Evolutionary conservation across 2,113 vertebrate genomes (phyloP).

Genomic region (Loxodonta africana): DNA sequence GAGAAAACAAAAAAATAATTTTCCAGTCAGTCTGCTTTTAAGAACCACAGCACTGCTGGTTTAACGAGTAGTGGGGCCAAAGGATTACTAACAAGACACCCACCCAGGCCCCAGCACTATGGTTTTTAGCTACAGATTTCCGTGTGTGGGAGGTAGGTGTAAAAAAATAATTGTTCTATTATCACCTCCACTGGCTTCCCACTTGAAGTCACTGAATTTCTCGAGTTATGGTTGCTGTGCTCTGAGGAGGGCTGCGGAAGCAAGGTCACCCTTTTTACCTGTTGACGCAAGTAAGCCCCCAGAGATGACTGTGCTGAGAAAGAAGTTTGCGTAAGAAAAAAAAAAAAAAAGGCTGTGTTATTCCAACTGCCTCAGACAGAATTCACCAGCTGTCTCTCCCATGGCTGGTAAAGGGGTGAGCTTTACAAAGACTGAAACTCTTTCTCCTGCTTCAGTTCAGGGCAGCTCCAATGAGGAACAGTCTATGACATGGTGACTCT

Average conservation of each 20-base stretch:
- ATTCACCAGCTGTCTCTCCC: constrained; percentile 69
- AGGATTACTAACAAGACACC: constrained; percentile 56
- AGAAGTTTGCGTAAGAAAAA: constrained; percentile 40
- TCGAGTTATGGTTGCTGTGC: background rate
- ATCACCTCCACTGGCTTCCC: constrained; percentile 79
- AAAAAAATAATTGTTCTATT: constrained; percentile 82
- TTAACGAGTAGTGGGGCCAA: background rate
- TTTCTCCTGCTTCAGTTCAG: background rate
- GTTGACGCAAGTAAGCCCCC: constrained; percentile 70
- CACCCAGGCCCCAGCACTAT: background rate
- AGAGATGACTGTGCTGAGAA: constrained; percentile 61
- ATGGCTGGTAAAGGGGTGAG: background rate
- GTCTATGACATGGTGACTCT: background rate
- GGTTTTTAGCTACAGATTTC: constrained; percentile 65
- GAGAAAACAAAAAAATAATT: constrained; percentile 13
- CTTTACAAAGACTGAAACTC: constrained; percentile 50
- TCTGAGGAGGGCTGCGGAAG: constrained; percentile 25
- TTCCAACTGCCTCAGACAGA: constrained; percentile 61
- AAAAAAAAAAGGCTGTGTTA: background rate
- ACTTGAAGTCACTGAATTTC: constrained; percentile 67
- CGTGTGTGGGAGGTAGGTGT: constrained; percentile 76
- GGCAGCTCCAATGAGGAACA: background rate
- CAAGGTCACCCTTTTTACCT: constrained; percentile 71
- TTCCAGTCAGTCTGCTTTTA: background rate
- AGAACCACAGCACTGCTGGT: background rate